phyloP scores from a whole-genome alignment of 2,888 invertebrate genomes.

The Imbricaverruca yamaguchii region DNA sequence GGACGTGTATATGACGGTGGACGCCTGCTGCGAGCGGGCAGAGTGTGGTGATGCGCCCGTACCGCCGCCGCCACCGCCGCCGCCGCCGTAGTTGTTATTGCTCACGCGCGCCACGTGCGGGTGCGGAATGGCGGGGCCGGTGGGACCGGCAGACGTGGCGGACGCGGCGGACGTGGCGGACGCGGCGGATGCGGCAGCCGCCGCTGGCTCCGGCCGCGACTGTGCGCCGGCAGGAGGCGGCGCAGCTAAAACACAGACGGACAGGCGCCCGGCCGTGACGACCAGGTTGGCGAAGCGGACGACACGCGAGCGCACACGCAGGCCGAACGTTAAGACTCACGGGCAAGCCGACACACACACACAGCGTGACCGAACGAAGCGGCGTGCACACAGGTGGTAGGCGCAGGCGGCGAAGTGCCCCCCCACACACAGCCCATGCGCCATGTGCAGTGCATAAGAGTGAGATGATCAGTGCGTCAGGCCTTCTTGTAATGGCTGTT shows the following conservation, averaged over 20 bases:
- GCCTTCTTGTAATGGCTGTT: too few species aligned
- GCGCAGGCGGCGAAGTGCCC: too few species aligned
- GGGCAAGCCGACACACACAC: neutral
- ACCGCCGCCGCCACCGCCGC: slow-evolving; percentile 6
- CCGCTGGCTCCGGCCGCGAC: slow-evolving; percentile 18
- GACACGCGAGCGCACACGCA: too few species aligned
- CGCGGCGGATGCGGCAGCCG: neutral
- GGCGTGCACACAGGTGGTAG: neutral
- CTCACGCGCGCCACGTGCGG: neutral
- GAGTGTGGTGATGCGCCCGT: slow-evolving; percentile 58
- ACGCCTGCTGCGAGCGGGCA: slow-evolving; percentile 56
- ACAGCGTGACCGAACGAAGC: neutral
- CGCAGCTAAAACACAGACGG: slow-evolving; percentile 27
- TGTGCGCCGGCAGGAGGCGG: slow-evolving; percentile 22
- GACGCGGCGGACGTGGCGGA: neutral
- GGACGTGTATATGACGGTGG: slow-evolving; percentile 77
- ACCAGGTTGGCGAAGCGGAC: neutral
- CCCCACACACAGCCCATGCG: too few species aligned
- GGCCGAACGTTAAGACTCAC: too few species aligned
- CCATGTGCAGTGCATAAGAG: too few species aligned
- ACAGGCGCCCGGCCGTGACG: neutral
- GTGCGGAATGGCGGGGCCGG: neutral
- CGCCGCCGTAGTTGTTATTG: slow-evolving; percentile 23
- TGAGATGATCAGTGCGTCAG: too few species aligned
- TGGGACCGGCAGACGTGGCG: too few species aligned